Evolutionary conservation across 2,797 vertebrate species (phyloP), one percentile per base, ranked within the genome.

Genomic region (Hypotaenidia philippensis): DNA sequence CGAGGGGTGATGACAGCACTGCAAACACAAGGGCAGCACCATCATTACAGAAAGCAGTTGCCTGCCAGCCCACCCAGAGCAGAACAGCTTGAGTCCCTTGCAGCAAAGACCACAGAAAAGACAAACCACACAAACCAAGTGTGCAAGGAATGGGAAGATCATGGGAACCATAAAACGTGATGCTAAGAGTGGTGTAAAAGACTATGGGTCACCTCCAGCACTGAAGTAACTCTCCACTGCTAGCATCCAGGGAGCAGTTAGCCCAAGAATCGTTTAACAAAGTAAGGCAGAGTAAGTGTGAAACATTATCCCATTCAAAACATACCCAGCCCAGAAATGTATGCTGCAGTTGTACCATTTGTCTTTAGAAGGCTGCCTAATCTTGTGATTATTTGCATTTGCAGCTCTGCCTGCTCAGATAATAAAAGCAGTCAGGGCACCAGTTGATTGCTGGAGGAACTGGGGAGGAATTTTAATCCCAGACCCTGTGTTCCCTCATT

Each of bases 401-500:
- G 72, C 72, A 94, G 59, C 55, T 95, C 72, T 94, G 89, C 64
- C 45, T 83, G 57, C 69, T 94, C 38, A 68, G 60, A 65, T 72
- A 89, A 47, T 57, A 93, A 79, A 66, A 91, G n/a, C 83, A 94
- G 66, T 32, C 74, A 81, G 49, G 68, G 38, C 74, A 86, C 63
- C 80, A 92, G 72, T 60, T 72, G 83, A 90, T 87, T 74, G 69
- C 76, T 77, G 49, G 44, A 94, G 47, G 63, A 94, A 84, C 80
- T 63, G 56, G 40, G 77, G n/a, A 96, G 29, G 89, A 91, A 94
- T 94, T 86, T 93, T 83, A 96, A 93, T 91, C 1, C 10, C 55
- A 88, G 74, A 36, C 36, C 40, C 89, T 88, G 21, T 68, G 69
- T 70, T 91, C 41, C 79, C 1, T 1, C 63, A 55, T 49, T 79